Conservation (phyloP, 2,888 invertebrate genomes). For the Hydropsyche betteni region DNA sequence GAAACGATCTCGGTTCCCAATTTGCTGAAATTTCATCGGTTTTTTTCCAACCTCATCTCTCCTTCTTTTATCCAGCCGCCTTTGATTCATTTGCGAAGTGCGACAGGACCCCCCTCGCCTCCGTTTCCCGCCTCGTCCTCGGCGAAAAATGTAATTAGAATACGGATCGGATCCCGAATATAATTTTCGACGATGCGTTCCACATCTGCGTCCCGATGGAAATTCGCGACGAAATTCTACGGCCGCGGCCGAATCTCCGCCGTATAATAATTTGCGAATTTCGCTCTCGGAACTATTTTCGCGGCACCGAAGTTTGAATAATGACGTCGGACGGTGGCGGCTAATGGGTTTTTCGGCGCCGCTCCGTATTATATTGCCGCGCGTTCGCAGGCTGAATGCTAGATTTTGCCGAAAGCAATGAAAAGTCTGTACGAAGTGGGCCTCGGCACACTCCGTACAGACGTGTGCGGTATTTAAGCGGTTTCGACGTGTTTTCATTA, state of each 20-base stretch:
- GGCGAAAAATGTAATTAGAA: constrained; percentile 27
- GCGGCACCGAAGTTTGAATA: constrained; percentile 17
- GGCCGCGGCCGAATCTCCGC: no score
- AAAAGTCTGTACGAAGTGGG: no score
- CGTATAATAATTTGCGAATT: no score
- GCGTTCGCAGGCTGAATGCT: no score
- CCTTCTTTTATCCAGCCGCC: background rate
- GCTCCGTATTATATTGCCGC: background rate
- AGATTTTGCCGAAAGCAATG: no score
- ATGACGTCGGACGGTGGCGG: constrained; percentile 17
- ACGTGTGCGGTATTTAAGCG: no score
- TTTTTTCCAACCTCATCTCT: background rate
- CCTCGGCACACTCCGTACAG: no score
- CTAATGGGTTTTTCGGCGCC: constrained; percentile 26
- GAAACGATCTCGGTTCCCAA: constrained; percentile 8
- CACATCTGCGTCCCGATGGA: constrained; percentile 15
- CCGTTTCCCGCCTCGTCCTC: background rate
- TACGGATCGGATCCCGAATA: constrained; percentile 24
- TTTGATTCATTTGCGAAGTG: constrained; percentile 27
- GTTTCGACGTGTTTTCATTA: no score
- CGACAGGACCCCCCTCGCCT: constrained; percentile 14
- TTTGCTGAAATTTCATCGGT: constrained; percentile 6
- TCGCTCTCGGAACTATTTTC: background rate
- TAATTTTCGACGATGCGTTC: constrained; percentile 18
- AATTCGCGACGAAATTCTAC: constrained; percentile 4